Evolutionary conservation across 92 coral and sea anemone genomes (phyloP), one percentile per base, ranked within the genome.

Genomic region (Zoanthus gigantus): DNA sequence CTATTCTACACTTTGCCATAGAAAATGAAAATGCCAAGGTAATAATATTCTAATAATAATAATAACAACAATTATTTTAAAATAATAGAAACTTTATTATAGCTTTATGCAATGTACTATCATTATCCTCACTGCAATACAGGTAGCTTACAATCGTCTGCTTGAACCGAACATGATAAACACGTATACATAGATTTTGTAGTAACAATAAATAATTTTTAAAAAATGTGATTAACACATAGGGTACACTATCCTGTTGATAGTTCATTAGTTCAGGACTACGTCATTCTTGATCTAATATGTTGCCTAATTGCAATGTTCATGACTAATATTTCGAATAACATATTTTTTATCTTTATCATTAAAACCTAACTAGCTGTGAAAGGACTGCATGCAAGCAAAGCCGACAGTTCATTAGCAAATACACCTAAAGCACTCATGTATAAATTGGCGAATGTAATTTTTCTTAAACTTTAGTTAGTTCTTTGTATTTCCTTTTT

Each of bases 71-170:
- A 50, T 50, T 6, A 50, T 52, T 7, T 7, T 52, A 52, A 52
- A 52, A 52, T 52, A 52, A 54, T 66, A 9, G 32, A 66, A 66
- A 66, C 72, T n/a, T 66, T 66, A 15, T 66, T 66, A 18, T 66
- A 66, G 34, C 72, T 66, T 66, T 66, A 66, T 66, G 72, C 72
- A 66, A 66, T 17, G 17, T 66, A 66, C 72, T 17, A 66, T 66
- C 30, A 66, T 66, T 17, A 66, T 6, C 72, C 30, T 66, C 34
- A 4, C 72, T 66, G 34, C 72, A 17, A 9, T 65, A 66, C 34
- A 66, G 72, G 34, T 66, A 66, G 72, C 2, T 66, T 66, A 66
- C 72, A 66, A 66, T 66, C 72, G 72, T 66, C 72, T 66, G 17
- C 72, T 66, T 66, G 72, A 66, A 66, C 7, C 30, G 34, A 28